Base-by-base conservation (phyloP, 2,797 vertebrate species). In the Syngnathus acus region DNA sequence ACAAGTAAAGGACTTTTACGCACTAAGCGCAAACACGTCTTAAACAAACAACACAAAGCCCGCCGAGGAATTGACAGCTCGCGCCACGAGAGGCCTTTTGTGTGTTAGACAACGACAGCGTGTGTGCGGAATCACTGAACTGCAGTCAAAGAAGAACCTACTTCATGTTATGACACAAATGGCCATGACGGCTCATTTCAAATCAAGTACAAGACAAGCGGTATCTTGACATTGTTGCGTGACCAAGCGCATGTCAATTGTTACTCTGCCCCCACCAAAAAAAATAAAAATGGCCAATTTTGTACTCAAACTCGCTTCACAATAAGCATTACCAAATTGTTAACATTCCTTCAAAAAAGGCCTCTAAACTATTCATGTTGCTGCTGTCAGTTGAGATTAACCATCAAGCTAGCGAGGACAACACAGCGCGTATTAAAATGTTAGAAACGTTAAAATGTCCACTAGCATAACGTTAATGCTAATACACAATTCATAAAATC, bases 21-120 rank as follows among this genome's bases (percentile, higher is more conserved):
- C 45, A 72, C 21, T 53, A 68, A 86, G 86, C 79, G 73, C 65
- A 61, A 51, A 66, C 72, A 77, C 62, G 32, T 72, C 68, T 73
- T 72, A 58, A 82, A 77, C 71, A 81, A 80, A 82, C 70, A 72
- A 70, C 72, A 69, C 66, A 9, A 72, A 72, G 42, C 65, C 68
- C 68, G 80, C 67, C 50, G 77, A 75, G 55, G 72, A 73, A 64
- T 77, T 72, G 78, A 79, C 72, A 65, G 71, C 73, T 61, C 54
- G 62, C 43, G 61, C n/a, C 51, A 23, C 19, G n/a, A 42, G 59
- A n/a, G 53, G 39, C 11, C 40, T 17, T 17, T 62, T 45, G 60
- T 45, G 17, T 64, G 58, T 73, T 38, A n/a, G 55, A 74, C 72
- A 71, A 54, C 55, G 45, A 21, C 59, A 63, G 72, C 75, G 72